Evolutionary conservation across 2,797 vertebrate genomes (phyloP), one percentile per base, ranked within the genome.

Genomic region (Epinephelus malabaricus): DNA sequence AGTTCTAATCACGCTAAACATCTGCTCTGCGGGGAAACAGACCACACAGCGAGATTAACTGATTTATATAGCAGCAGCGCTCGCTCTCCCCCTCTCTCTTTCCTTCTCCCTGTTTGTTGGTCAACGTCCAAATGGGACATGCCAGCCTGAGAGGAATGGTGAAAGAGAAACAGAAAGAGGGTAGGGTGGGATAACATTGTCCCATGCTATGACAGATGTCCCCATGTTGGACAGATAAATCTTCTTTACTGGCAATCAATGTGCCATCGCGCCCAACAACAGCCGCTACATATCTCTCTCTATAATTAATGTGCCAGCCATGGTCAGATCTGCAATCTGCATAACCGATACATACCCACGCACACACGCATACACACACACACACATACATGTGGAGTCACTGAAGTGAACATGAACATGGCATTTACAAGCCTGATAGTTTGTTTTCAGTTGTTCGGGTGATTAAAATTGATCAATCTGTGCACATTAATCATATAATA

Each of bases 231-330:
- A 89, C 81, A 81, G 82, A 95, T 94, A 92, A 92, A 93, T 92
- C 91, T 92, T 92, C 87, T 92, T 93, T 92, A 93, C 87, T 83
- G 87, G 84, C 89, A 92, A 92, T 93, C 94, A 92, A 93, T 91
- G 86, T 89, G 78, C 88, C 87, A 86, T 88, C 53, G 70, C 64
- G 2, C 82, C 78, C 78, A 88, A 89, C 87, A 87, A 86, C 88
- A 88, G 86, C 85, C 54, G 69, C 84, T 71, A 89, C 88, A 86
- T 80, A 86, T 88, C 83, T 87, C 82, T 82, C 74, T 82, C 73
- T 78, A 45, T 86, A 89, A 94, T 92, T 85, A 94, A 91, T 86
- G 87, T 90, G 74, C 89, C 83, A 78, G 78, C 76, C 68, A 55
- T 63, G 69, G 77, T 72, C 80, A 82, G 49, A 43, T 67, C 49